Evolutionary conservation across 1,140 invertebrate genomes (phyloP).

Genomic region (Cydia strobilella): DNA sequence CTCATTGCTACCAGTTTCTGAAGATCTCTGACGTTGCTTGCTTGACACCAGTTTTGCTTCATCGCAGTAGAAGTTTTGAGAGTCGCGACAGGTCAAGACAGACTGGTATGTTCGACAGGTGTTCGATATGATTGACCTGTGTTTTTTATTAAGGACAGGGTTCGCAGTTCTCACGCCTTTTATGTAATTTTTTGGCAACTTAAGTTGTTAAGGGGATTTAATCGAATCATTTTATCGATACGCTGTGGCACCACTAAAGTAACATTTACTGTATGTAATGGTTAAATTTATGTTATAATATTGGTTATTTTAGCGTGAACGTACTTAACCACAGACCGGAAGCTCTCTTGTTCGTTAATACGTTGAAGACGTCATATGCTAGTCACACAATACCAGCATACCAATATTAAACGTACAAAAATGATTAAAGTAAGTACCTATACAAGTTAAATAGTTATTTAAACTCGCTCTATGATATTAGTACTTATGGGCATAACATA

Average conservation of each 20-base stretch:
- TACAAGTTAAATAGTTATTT: too few relatives aligned
- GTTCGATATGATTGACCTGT: slow-evolving; percentile 3
- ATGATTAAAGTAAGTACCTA: too few relatives aligned
- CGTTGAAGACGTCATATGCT: not conserved
- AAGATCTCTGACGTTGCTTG: slow-evolving; percentile 12
- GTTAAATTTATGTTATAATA: not conserved
- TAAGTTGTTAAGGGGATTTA: not conserved
- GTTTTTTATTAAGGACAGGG: slow-evolving; percentile 6
- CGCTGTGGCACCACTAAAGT: not conserved
- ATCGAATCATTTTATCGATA: not conserved
- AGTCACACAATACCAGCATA: not conserved
- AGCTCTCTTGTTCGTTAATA: not conserved
- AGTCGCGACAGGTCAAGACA: not conserved
- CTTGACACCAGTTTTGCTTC: not conserved
- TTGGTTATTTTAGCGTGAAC: not conserved
- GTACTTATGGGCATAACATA: too few relatives aligned
- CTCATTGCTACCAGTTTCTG: not conserved
- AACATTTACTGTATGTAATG: not conserved
- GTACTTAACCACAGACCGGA: not conserved
- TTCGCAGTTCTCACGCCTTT: slow-evolving; percentile 17
- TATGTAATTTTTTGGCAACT: not conserved
- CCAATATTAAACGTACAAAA: not conserved
- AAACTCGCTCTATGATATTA: too few relatives aligned
- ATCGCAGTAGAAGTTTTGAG: not conserved
- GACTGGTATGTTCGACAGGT: not conserved